These are phyloP conservation scores for Platerodrilus igneus DNA, from an alignment of 2,888 invertebrate genomes.

Conservation along the genomic window DNA sequence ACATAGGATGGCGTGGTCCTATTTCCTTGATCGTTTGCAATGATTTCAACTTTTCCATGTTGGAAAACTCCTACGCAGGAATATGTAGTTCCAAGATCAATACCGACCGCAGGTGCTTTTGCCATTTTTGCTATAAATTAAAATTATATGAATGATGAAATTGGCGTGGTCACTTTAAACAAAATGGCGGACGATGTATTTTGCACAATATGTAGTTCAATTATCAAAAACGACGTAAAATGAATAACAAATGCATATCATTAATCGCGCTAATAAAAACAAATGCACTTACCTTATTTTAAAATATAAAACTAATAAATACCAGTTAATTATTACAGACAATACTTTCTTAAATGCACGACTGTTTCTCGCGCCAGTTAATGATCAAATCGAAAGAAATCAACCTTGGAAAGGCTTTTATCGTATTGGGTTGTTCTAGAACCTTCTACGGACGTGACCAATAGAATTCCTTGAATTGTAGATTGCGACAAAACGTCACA, in stretches of 20 bases:
- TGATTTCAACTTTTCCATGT: constrained; percentile 86
- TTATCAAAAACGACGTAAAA: no score
- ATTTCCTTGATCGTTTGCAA: constrained; percentile 88
- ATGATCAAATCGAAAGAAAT: constrained; percentile 37
- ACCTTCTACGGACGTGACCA: not conserved
- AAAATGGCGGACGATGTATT: constrained; percentile 11
- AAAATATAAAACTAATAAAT: constrained; percentile 9
- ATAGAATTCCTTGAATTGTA: no score
- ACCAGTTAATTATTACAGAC: constrained; percentile 35
- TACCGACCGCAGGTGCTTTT: constrained; percentile 87
- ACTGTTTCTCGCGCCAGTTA: constrained; percentile 32
- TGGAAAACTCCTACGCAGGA: constrained; percentile 92
- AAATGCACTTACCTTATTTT: constrained; percentile 11
- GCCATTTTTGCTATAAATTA: no score
- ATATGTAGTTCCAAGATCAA: constrained; percentile 94
- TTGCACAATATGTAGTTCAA: no score
- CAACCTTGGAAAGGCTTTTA: no score
- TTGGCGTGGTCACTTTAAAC: no score
- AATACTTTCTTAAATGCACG: no score
- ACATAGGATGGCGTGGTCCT: constrained; percentile 82
- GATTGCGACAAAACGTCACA: no score
- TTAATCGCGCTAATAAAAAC: not conserved
- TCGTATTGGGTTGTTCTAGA: no score
- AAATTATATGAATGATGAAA: no score
- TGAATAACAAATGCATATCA: constrained; percentile 1